phyloP scores from a whole-genome alignment of 2,113 vertebrate genomes.

The Leptobrachium leishanense region DNA sequence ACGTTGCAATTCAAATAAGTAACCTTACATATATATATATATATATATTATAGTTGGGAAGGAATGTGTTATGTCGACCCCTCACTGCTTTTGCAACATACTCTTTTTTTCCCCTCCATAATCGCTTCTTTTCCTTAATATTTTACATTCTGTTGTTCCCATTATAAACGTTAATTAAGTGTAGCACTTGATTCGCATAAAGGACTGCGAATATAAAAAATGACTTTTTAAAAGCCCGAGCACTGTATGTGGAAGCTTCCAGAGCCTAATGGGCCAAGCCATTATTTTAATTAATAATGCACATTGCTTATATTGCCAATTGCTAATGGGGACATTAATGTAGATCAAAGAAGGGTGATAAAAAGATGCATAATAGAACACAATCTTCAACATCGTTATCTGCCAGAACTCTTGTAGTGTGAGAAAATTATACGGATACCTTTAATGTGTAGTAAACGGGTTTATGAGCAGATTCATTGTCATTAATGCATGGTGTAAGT shows the following conservation, averaged over 20 bases:
- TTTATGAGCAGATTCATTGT: background rate
- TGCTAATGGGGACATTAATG: background rate
- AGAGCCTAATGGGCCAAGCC: background rate
- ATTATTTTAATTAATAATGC: conserved; percentile 19
- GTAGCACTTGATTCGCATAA: background rate
- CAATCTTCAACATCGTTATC: background rate
- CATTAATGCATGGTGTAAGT: background rate
- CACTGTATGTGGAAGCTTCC: background rate
- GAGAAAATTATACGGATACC: background rate
- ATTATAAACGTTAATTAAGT: conserved; percentile 19
- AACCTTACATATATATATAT: too few species aligned
- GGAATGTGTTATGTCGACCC: too few species aligned
- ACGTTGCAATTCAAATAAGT: too few species aligned
- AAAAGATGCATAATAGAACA: background rate
- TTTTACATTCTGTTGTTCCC: background rate
- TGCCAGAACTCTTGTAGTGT: background rate
- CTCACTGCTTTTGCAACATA: too few species aligned
- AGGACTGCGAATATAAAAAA: background rate
- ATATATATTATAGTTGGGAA: too few species aligned
- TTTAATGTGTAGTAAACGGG: background rate
- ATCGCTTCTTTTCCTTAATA: background rate
- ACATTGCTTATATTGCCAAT: background rate
- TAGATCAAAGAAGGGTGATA: background rate
- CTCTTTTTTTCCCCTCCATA: too few species aligned
- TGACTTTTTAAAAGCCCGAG: conserved; percentile 5